A percentile compares a stretch with the other conserved stretches of the same genome.
Conservation (phyloP, 2,797 vertebrate genomes). For the Naso thynnoides region DNA sequence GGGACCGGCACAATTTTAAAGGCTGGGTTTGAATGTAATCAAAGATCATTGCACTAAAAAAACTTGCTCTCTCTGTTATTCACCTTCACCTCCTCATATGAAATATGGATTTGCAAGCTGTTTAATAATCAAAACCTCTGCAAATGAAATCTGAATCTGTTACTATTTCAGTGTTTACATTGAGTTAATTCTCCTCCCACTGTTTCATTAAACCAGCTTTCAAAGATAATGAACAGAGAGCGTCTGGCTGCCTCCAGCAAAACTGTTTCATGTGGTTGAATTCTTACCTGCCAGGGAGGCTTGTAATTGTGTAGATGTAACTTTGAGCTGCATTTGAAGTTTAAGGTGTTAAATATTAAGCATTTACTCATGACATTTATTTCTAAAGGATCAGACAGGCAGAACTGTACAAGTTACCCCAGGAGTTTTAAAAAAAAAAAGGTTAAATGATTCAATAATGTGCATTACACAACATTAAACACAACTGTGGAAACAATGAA, state of each 20-base stretch:
- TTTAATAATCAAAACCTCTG: conserved; percentile 2
- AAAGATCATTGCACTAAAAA: conserved; percentile 11
- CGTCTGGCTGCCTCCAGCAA: not conserved
- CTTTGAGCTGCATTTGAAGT: not conserved
- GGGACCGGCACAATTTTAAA: too few relatives aligned
- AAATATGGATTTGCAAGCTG: not conserved
- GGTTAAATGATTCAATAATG: too few relatives aligned
- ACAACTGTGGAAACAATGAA: too few relatives aligned
- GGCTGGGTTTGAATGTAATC: too few relatives aligned
- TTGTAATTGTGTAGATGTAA: not conserved
- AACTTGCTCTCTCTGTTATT: conserved; percentile 3
- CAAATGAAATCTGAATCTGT: not conserved
- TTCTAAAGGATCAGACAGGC: not conserved
- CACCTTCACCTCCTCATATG: not conserved
- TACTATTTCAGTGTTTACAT: not conserved
- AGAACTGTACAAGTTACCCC: too few relatives aligned
- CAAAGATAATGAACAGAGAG: not conserved
- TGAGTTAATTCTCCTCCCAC: not conserved
- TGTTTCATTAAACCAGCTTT: conserved; percentile 22
- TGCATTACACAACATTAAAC: too few relatives aligned
- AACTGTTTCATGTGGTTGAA: conserved; percentile 11
- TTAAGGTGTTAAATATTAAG: not conserved
- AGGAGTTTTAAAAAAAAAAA: too few relatives aligned
- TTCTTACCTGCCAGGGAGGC: conserved; percentile 20
- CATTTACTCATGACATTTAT: not conserved